These are phyloP conservation scores for Sinocyclocheilus rhinocerous DNA, from an alignment of 2,113 vertebrate species.

Conservation along the genomic window DNA sequence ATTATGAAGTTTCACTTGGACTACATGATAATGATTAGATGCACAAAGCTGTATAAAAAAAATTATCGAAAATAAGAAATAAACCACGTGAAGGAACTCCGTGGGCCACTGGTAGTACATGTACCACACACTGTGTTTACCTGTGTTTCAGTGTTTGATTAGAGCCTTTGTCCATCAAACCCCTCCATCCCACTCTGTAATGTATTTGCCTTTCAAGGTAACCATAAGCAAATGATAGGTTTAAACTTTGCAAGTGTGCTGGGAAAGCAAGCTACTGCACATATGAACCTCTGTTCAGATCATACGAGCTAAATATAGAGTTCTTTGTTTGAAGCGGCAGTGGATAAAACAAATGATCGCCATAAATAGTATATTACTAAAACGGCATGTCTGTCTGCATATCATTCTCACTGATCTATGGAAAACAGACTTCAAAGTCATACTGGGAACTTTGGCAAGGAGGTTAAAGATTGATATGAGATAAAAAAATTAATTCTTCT, in stretches of 20 bases:
- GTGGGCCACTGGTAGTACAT: not conserved
- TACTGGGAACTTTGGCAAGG: not conserved
- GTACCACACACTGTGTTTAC: slow-evolving; percentile 1
- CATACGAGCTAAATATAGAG: slow-evolving; percentile 18
- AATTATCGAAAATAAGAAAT: not conserved
- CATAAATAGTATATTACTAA: slow-evolving; percentile 13
- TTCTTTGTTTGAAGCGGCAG: slow-evolving; percentile 22
- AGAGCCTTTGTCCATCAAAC: not conserved
- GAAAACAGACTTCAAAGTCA: not conserved
- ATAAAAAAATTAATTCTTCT: not conserved
- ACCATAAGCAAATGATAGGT: slow-evolving; percentile 22
- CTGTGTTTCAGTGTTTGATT: slow-evolving; percentile 16
- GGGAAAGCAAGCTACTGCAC: slow-evolving; percentile 2
- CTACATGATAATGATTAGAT: not conserved
- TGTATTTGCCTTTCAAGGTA: slow-evolving; percentile 19
- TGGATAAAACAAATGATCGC: not conserved
- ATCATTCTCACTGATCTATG: slow-evolving; percentile 22
- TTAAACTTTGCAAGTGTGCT: not conserved
- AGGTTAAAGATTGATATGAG: not conserved
- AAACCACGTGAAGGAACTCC: not conserved
- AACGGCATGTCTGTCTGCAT: slow-evolving; percentile 6
- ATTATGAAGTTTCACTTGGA: not conserved
- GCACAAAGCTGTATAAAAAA: not conserved
- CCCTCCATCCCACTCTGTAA: slow-evolving; percentile 5
- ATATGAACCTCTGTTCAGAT: not conserved